Base-by-base conservation (phyloP, 2,797 vertebrate species). In the Synaphobranchus kaupii region DNA sequence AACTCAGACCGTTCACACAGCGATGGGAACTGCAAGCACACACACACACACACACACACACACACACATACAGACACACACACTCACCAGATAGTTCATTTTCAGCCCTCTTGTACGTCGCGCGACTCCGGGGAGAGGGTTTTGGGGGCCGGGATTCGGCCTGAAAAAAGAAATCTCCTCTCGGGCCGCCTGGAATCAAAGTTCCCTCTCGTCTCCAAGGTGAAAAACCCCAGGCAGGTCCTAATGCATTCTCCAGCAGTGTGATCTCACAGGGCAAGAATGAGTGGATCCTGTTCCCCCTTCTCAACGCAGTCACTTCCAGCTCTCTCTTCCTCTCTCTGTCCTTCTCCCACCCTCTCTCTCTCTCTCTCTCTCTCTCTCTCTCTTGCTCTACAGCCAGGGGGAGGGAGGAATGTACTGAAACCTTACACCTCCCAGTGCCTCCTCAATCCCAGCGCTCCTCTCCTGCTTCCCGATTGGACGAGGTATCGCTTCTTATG, bases 261-360 rank as follows among this genome's bases (percentile, higher is more conserved):
- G 93, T 96, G 95, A 97, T 94, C 95, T 96, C 94, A 96, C 91
- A 92, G 91, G 89, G 90, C 90, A 96, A 94, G 94, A 95, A 96
- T 96, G 96, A 96, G 92, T 93, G 91, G 93, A 88, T 92, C 90
- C 90, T 89, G 76, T 89, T 86, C 78, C 89, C 83, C 86, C 89
- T 85, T 91, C 86, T 86, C 68, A 44, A 90, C 85, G 84, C 87
- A 66, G 73, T 78, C 86, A 82, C 56, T 85, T 89, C 63, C 87
- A 86, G 76, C 73, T 60, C 88, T 84, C 81, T 60, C 44, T 89
- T 87, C 87, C 80, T 87, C 84, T 81, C 71, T 84, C 85, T 83
- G 85, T 87, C 63, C 87, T 88, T 82, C 71, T 60, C 81, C 50
- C 47, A 56, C 12, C 52, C 82, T 84, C 60, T 58, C 50, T 85